phyloP scores from a whole-genome alignment of 2,888 invertebrate species.

The Blera fallax region DNA sequence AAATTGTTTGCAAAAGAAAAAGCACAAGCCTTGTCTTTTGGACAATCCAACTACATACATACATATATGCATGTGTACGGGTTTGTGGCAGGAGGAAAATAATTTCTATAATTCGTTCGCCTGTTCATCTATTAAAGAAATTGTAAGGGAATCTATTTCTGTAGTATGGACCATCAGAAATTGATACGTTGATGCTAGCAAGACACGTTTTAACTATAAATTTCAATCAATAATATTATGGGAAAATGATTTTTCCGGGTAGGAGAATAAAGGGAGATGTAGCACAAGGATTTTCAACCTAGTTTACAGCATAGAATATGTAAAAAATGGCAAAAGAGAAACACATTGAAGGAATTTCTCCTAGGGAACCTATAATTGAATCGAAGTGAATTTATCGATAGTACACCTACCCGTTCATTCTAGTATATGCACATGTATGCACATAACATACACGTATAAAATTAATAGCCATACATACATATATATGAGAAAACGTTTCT shows the following conservation, averaged over 20 bases:
- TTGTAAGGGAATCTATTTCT: neutral
- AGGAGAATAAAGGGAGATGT: neutral
- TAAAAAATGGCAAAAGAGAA: neutral
- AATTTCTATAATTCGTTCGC: neutral
- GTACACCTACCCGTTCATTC: neutral
- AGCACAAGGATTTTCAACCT: neutral
- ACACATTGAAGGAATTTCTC: neutral
- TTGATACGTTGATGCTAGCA: neutral
- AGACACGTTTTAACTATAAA: neutral
- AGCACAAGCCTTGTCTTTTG: neutral
- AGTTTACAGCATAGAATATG: neutral
- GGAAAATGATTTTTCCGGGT: neutral
- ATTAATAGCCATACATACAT: too few species aligned
- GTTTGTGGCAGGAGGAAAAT: neutral
- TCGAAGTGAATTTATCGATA: neutral
- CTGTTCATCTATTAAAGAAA: neutral
- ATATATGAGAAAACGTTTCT: too few species aligned
- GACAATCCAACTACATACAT: neutral
- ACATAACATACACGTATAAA: too few species aligned
- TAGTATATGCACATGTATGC: neutral
- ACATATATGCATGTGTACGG: too few species aligned
- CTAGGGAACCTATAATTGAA: neutral
- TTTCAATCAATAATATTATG: neutral
- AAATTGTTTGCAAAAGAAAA: neutral
- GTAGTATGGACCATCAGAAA: neutral